Base-by-base conservation (phyloP, 2,113 vertebrate genomes). In the Istiophorus platypterus region DNA sequence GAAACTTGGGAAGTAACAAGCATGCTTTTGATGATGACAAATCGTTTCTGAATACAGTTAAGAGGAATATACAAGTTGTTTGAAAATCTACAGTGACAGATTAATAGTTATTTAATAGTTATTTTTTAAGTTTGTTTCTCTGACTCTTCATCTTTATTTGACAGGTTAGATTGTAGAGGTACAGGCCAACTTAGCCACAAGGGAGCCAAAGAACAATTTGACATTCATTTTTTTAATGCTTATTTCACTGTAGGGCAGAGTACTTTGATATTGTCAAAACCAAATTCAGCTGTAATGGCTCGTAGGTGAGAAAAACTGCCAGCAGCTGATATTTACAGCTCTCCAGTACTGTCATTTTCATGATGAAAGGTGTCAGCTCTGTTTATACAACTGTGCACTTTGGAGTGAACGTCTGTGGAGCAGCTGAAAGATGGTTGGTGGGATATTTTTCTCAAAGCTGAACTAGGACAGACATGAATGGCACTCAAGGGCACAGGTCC, bases 311-410 rank as follows among this genome's bases (percentile, higher is more conserved):
- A 56, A 39, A 65, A 86, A 18, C 29, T 73, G 56, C 13, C 29
- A 1, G 17, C 47, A 45, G 71, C 7, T 49, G 71, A 45, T 57
- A 62, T 63, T 27, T 72, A 73, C 27, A 9, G 24, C 54, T 72
- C 51, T 80, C 42, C 7, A 39, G 51, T 2, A 22, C 22, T 52
- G 68, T 49, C 74, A 68, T 62, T 52, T 75, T 62, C 70, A 66
- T 74, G 29, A 85, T 41, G 57, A 76, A 78, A 84, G 76, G 59
- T 74, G 72, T 73, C 63, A 67, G 54, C 68, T 78, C 63, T 85
- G 74, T 85, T 89, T 76, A 76, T 72, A 54, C 68, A 79, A 85
- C 76, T 82, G 78, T 75, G 45, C 52, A 64, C 76, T 78, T 61
- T 24, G 15, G 49, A 57, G 34, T 2, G 22, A 74, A 65, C 59